Evolutionary conservation across 1,140 invertebrate species (phyloP).

Genomic region (Drosophila funebris): DNA sequence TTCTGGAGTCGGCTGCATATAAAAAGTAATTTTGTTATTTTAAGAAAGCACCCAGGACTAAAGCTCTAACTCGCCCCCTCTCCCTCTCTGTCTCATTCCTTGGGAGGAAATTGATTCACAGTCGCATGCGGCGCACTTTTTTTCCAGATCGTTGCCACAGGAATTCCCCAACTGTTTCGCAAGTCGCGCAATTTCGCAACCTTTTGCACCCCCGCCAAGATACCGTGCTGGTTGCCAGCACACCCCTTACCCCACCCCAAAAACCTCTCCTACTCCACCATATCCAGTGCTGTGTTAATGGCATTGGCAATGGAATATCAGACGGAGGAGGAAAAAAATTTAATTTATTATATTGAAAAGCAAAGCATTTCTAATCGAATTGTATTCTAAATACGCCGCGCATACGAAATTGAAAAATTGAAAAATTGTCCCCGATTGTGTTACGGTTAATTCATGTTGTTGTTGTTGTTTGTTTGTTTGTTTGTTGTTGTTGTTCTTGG

Average conservation of each 20-base stretch:
- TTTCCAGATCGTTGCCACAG: constrained; percentile 71
- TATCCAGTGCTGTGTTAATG: constrained; percentile 62
- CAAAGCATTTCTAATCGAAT: constrained; percentile 82
- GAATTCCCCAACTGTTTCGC: constrained; percentile 68
- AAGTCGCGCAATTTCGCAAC: constrained; percentile 71
- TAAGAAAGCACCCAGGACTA: constrained; percentile 69
- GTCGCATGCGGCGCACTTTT: constrained; percentile 56
- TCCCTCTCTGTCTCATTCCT: constrained; percentile 24
- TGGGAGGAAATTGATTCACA: constrained; percentile 76
- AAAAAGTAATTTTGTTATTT: constrained; percentile 83
- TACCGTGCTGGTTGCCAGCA: constrained; percentile 2
- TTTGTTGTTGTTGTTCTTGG: constrained; percentile 3
- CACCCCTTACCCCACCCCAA: neutral
- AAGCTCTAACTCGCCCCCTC: constrained; percentile 22
- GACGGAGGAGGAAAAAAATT: constrained; percentile 53
- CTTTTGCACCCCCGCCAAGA: constrained; percentile 71
- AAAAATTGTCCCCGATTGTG: constrained; percentile 71
- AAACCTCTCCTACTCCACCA: neutral
- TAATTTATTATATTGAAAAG: constrained; percentile 81
- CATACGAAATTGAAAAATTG: constrained; percentile 64
- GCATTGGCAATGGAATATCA: constrained; percentile 60
- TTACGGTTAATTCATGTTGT: constrained; percentile 12
- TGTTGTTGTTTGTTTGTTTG: constrained; percentile 1
- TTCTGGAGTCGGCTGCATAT: constrained; percentile 53
- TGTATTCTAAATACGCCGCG: constrained; percentile 73